Evolutionary conservation across 2,113 vertebrate genomes (phyloP), one percentile per base, ranked within the genome.

Genomic region (Petroica traversi): DNA sequence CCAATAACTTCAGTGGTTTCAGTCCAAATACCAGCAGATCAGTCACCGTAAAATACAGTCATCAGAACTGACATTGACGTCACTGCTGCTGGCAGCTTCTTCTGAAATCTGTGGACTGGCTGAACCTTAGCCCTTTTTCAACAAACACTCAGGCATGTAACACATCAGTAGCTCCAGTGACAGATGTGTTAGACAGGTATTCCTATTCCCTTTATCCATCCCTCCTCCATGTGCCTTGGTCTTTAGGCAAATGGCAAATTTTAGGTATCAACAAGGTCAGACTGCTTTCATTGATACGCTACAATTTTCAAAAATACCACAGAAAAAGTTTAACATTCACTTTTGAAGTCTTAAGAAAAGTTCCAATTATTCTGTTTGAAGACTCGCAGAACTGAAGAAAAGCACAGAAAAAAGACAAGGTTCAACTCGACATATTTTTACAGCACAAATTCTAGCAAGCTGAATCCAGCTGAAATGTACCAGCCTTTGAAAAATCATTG

Each of bases 351-450:
- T 62, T 61, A 62, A 76, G 38, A 29, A 62, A 89, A 61, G 59
- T 73, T 85, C 34, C 58, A 80, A 63, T 85, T 93, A 90, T 71
- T 93, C 88, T 79, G 59, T 85, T 77, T 92, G 92, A 95, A 93
- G 82, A 76, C 26, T 69, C 22, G 34, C 23, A 46, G 67, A 94
- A 69, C n/a, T 48, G 45, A 77, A 84, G 45, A 46, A 83, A n/a
- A 78, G n/a, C 6, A 57, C 0, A 87, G 38, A 59, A 73, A 43
- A 67, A 14, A 69, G 40, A 68, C 41, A 52, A 46, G 49, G 75
- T 83, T 96, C 77, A 77, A 78, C 52, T 48, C 0, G 0, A 87
- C 51, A 19, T 57, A 43, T 38, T 80, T 93, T 79, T 38, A 68
- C 29, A 76, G 51, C 40, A 68, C 12, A 92, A 55, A 8, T 14